These are phyloP conservation scores for Helleia helle DNA, from an alignment of 2,888 invertebrate species.

Conservation along the genomic window DNA sequence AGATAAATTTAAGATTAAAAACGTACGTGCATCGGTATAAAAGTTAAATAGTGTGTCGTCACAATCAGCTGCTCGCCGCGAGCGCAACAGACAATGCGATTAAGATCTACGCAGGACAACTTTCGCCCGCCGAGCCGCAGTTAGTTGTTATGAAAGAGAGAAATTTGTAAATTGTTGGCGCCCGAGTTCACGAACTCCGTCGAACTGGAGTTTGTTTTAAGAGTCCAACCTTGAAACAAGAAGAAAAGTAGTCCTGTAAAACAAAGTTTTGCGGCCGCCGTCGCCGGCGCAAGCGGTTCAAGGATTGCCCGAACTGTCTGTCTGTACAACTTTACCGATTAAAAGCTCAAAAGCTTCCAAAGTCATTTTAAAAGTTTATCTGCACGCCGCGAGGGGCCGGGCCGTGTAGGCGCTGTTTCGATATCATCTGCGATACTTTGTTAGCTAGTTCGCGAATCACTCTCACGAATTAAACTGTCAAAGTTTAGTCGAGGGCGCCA, in stretches of 20 bases:
- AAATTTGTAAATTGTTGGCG: conserved; percentile 76
- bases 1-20: not conserved
- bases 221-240: conserved; percentile 77
- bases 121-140: conserved; percentile 74
- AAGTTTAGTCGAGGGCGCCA: conserved; percentile 37
- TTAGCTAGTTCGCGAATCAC: conserved; percentile 65
- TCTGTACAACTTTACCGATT: conserved; percentile 76
- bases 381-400: conserved; percentile 52
- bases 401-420: conserved; percentile 54
- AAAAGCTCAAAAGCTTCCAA: conserved; percentile 76
- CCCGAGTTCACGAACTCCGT: conserved; percentile 75
- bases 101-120: conserved; percentile 76
- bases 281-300: conserved; percentile 75
- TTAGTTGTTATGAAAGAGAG: conserved; percentile 76
- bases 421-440: conserved; percentile 68
- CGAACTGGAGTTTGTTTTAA: conserved; percentile 76
- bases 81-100: conserved; percentile 75
- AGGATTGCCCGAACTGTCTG: conserved; percentile 76
- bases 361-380: conserved; percentile 77
- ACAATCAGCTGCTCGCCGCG: conserved; percentile 69
- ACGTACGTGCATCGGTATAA: not conserved
- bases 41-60: conserved; percentile 47
- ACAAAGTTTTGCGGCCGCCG: conserved; percentile 76
- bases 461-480: conserved; percentile 57
- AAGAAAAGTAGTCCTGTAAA: conserved; percentile 76